Evolutionary conservation across 2,113 vertebrate species (phyloP), one percentile per base, ranked within the genome.

Genomic region (Chelonoidis abingdonii): DNA sequence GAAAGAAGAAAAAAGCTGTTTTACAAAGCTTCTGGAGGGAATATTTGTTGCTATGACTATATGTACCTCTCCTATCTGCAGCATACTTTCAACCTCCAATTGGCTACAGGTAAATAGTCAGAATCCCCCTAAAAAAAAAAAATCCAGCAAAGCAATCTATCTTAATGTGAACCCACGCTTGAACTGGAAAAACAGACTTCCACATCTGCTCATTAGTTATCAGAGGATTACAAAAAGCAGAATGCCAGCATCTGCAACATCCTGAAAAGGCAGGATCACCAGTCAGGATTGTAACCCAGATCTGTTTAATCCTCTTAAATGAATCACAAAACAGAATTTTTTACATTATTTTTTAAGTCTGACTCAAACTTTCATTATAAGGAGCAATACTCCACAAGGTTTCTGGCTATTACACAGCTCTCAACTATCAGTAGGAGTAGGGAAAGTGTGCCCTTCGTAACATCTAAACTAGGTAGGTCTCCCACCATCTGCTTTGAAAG

Each of bases 181-280:
- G 69, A 1, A 41, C 3, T 38, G 41, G 81, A 57, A 57, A 54
- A 56, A 35, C 56, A 84, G 80, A 72, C 80, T 92, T 84, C 81
- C 94, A 16, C 21, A 91, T 92, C 79, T 89, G 49, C 50, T 93
- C 81, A 29, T 35, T 53, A 57, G 62, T 95, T 89, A 93, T 44
- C 56, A 80, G 80, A 69, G 52, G 69, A 82, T 86, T 92, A 92
- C 10, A 89, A 4, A 80, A 53, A 24, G 86, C 75, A 91, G 14
- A 53, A 54, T 86, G 50, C 90, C 84, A 44, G 83, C 49, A 69
- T 84, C 49, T 56, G 44, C 6, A 38, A 92, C 44, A 49, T 56
- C n/a, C 89, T 78, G 94, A 80, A 92, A 56, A 84, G n/a, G 57
- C 27, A 89, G 90, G 83, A 47, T 12, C 14, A 87, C 91, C 47